Percentiles rank a stretch among this genome's conserved stretches.
These are phyloP conservation scores for Eristalis arbustorum DNA, from an alignment of 2,888 invertebrate genomes.

Conservation along the genomic window DNA sequence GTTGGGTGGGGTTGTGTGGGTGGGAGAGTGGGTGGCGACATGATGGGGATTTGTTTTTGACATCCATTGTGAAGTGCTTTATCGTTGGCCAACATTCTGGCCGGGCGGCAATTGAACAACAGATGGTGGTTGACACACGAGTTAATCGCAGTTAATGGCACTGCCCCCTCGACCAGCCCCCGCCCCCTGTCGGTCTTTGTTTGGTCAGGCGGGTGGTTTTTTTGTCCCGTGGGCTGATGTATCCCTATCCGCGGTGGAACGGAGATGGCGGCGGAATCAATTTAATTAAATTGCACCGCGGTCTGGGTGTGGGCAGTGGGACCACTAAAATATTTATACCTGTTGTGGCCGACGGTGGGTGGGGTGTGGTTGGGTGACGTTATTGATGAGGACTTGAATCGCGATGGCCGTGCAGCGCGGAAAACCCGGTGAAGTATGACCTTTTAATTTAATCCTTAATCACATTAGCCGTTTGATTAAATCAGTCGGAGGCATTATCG, in stretches of 20 bases:
- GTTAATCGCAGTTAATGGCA: constrained; percentile 24
- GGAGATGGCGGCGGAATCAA: neutral
- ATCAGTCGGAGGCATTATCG: constrained; percentile 24
- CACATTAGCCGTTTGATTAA: constrained; percentile 43
- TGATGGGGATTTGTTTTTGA: constrained; percentile 11
- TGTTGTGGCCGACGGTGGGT: constrained; percentile 2
- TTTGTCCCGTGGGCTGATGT: neutral
- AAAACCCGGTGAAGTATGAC: constrained; percentile 11
- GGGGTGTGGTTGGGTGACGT: neutral
- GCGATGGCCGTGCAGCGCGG: neutral
- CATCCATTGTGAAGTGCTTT: constrained; percentile 13
- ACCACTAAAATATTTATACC: constrained; percentile 21
- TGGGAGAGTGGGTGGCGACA: neutral
- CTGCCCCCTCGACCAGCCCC: neutral
- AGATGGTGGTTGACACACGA: constrained; percentile 23
- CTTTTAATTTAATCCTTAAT: constrained; percentile 44
- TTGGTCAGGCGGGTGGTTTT: neutral
- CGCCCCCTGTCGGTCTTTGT: no score
- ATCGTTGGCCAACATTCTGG: neutral
- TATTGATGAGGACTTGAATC: constrained; percentile 19
- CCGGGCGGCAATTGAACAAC: constrained; percentile 24
- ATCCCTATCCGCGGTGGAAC: neutral
- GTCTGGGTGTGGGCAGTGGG: no score
- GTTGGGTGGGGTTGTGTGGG: neutral
- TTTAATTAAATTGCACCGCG: neutral